Percentiles rank a stretch among this genome's conserved stretches.
These are phyloP conservation scores for Coregonus suidteri DNA, from an alignment of 2,797 vertebrate genomes.

Conservation along the genomic window DNA sequence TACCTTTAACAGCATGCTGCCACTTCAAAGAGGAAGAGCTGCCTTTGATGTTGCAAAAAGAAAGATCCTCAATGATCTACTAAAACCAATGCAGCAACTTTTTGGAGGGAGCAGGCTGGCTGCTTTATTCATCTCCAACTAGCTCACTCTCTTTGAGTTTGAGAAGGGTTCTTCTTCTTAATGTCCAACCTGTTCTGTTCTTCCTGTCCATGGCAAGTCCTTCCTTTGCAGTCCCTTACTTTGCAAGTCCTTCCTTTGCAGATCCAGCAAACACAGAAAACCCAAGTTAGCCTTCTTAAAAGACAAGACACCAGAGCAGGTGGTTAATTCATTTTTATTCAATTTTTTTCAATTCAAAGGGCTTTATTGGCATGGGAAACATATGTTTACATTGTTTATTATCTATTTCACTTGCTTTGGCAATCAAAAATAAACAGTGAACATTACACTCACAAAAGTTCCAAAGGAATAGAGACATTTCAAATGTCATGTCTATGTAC, in stretches of 20 bases:
- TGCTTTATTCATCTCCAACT: constrained; percentile 70
- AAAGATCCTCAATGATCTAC: constrained; percentile 93
- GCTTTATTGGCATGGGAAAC: no score
- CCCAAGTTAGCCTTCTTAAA: not conserved
- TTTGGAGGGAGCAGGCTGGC: constrained; percentile 68
- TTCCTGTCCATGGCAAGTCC: constrained; percentile 6
- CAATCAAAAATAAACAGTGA: no score
- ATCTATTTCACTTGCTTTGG: no score
- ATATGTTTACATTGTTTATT: no score
- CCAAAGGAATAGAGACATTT: no score
- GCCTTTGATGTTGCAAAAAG: constrained; percentile 96
- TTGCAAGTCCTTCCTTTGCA: not conserved
- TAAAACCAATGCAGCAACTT: constrained; percentile 91
- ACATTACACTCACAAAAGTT: no score
- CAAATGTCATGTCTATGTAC: no score
- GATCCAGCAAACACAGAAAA: not conserved
- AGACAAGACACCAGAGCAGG: not conserved
- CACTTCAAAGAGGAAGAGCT: constrained; percentile 90
- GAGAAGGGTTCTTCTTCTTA: constrained; percentile 61
- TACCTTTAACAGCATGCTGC: constrained; percentile 98
- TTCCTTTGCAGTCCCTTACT: constrained; percentile 8
- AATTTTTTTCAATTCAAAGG: no score
- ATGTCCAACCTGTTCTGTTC: constrained; percentile 24
- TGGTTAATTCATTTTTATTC: not conserved
- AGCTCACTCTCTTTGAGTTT: constrained; percentile 36